Percentiles rank a stretch among this genome's conserved stretches.
phyloP scores from a whole-genome alignment of 2,797 vertebrate genomes.

The Labeo calbasu region DNA sequence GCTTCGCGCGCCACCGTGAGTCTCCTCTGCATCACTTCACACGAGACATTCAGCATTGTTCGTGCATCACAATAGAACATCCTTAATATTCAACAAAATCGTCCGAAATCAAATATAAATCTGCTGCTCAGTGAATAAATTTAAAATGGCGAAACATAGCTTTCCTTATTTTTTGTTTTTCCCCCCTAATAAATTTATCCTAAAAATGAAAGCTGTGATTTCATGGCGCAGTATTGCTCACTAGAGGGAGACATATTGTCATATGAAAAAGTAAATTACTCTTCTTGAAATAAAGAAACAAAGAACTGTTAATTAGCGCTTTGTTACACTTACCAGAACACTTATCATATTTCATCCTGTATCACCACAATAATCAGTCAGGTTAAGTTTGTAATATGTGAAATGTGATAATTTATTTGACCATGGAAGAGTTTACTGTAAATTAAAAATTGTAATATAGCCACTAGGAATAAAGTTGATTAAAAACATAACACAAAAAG shows the following conservation, averaged over 20 bases:
- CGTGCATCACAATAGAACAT: constrained; percentile 41
- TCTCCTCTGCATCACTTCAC: constrained; percentile 75
- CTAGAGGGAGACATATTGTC: constrained; percentile 18
- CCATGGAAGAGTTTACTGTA: not conserved
- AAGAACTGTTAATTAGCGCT: not conserved
- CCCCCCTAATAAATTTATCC: not conserved
- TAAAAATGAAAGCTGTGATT: not conserved
- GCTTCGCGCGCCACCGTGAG: constrained; percentile 80
- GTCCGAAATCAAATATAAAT: not conserved
- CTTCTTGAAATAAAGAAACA: not conserved
- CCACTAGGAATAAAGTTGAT: too few species aligned
- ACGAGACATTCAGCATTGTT: constrained; percentile 64
- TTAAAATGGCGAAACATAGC: not conserved
- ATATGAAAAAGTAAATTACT: not conserved
- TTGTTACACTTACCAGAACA: not conserved
- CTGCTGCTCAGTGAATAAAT: not conserved
- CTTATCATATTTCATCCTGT: not conserved
- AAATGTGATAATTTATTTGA: not conserved
- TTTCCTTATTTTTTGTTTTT: not conserved
- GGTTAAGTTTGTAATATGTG: not conserved
- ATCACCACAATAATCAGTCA: too few species aligned
- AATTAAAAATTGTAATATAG: not conserved
- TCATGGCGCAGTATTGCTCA: not conserved
- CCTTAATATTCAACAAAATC: not conserved
- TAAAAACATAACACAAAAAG: too few species aligned